Base-by-base conservation (phyloP, 2,888 invertebrate species). In the Noctua janthe region DNA sequence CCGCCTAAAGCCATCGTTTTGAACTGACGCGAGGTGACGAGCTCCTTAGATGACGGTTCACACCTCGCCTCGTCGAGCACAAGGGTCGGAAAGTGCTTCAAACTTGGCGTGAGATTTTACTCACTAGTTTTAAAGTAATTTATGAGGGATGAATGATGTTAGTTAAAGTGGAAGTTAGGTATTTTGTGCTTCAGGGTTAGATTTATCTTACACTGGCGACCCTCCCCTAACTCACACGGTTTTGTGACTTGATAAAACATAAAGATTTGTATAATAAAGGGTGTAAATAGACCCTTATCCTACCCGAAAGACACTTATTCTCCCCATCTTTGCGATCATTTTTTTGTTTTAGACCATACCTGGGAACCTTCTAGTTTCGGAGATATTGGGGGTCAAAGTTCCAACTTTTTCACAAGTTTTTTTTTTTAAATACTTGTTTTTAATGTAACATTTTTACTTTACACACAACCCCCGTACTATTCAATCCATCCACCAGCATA, bases 11-110 rank as follows among this genome's bases (percentile, higher is more conserved):
- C 59, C 29, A 20, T 69, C 78, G 59, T 39, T 77, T 64, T 39
- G 13, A 74, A 47, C 72, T 54, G 11, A 17, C 3, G 69, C 39
- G 59, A 67, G 71, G 17, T 72, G 67, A 66, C 70, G 54, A 77
- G 70, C 73, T 29, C 39, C 54, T 71, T 6, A 51, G 78, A 56
- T 29, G 78, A 71, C 35, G 15, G 56, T 64, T 74, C 15, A 71
- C 83, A 78, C 70, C 73, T 82, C 78, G 77, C 69, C 23, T 67
- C 70, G n/a, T 11, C 39, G 49, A 35, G 56, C 83, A 64, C 70
- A 35, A 78, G 73, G 20, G 51, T 10, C 15, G 23, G n/a, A 39
- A 80, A 80, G 71, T 51, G n/a, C 70, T 78, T 39, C n/a, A 82
- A 76, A 49, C 71, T 49, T n/a, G 17, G 29, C 3, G 39, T 43